Conservation (phyloP, 1,140 invertebrate species). For the Varroa destructor region DNA sequence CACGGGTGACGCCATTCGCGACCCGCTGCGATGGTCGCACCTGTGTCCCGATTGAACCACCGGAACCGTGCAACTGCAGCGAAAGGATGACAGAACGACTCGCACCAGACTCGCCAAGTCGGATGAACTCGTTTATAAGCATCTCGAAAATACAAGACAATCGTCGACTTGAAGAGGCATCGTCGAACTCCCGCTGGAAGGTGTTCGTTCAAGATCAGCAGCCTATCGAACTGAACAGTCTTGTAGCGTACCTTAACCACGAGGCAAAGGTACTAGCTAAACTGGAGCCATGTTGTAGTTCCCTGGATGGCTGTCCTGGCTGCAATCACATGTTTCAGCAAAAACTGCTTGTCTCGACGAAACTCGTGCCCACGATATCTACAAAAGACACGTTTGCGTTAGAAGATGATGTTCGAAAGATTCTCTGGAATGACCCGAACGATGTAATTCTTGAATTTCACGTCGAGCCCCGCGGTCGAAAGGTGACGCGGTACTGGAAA, state of each 20-base stretch:
- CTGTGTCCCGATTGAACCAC: not conserved
- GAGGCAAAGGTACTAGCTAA: slow-evolving; percentile 13
- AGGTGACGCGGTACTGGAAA: slow-evolving; percentile 23
- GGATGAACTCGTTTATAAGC: slow-evolving; percentile 18
- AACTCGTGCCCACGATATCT: slow-evolving; percentile 1
- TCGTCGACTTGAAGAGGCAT: slow-evolving; percentile 5
- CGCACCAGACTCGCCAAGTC: not conserved
- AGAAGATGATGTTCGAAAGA: slow-evolving; percentile 20
- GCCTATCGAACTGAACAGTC: slow-evolving; percentile 1
- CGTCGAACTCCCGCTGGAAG: slow-evolving; percentile 25
- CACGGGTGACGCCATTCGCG: slow-evolving; percentile 1
- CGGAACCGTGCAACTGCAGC: slow-evolving; percentile 14
- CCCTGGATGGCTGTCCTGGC: slow-evolving; percentile 2
- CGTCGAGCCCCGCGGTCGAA: slow-evolving; percentile 6
- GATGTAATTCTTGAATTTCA: slow-evolving; percentile 19
- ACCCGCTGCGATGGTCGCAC: slow-evolving; percentile 10
- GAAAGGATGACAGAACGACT: slow-evolving; percentile 15
- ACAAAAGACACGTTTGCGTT: slow-evolving; percentile 17
- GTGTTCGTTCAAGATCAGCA: slow-evolving; percentile 22
- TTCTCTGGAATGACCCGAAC: slow-evolving; percentile 18
- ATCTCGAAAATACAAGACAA: slow-evolving; percentile 26
- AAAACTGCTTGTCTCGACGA: slow-evolving; percentile 13
- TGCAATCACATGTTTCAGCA: slow-evolving; percentile 21
- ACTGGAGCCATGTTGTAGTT: slow-evolving; percentile 19
- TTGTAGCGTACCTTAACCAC: slow-evolving; percentile 11